Conservation (phyloP, 2,797 vertebrate genomes). For the Heteromormyrus szaboi region DNA sequence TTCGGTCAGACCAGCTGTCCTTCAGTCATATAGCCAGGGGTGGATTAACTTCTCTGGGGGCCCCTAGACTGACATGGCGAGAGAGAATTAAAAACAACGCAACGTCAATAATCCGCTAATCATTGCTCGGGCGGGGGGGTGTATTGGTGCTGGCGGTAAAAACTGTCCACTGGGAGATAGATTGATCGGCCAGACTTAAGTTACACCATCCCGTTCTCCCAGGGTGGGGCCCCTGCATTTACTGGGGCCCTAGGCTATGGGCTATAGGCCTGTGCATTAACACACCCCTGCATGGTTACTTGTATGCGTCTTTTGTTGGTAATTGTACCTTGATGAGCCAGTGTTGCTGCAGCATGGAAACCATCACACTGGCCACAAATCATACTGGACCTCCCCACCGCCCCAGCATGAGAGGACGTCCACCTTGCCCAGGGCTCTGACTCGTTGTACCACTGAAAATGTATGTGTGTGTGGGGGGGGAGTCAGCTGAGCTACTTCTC, state of each 20-base stretch:
- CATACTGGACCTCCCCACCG: not conserved
- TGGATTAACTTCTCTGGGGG: not conserved
- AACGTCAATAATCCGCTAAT: not conserved
- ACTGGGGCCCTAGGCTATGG: not conserved
- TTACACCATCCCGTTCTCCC: not conserved
- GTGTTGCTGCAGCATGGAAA: not conserved
- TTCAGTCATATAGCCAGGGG: not conserved
- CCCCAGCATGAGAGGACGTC: not conserved
- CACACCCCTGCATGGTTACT: not conserved
- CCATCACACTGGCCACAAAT: not conserved
- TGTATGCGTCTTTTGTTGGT: not conserved
- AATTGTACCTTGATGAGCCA: not conserved
- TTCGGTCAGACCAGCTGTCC: not conserved
- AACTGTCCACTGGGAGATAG: not conserved
- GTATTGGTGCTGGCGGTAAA: not conserved
- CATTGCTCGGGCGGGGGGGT: not conserved
- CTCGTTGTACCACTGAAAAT: not conserved
- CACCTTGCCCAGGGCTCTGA: not conserved
- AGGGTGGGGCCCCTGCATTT: not conserved
- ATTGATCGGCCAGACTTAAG: not conserved
- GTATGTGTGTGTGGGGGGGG: not conserved
- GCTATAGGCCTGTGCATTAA: not conserved
- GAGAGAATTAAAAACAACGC: not conserved
- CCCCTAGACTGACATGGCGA: not conserved
- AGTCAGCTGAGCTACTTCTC: not conserved